Conservation (phyloP, 2,888 invertebrate species). For the Macrophya annulata region DNA sequence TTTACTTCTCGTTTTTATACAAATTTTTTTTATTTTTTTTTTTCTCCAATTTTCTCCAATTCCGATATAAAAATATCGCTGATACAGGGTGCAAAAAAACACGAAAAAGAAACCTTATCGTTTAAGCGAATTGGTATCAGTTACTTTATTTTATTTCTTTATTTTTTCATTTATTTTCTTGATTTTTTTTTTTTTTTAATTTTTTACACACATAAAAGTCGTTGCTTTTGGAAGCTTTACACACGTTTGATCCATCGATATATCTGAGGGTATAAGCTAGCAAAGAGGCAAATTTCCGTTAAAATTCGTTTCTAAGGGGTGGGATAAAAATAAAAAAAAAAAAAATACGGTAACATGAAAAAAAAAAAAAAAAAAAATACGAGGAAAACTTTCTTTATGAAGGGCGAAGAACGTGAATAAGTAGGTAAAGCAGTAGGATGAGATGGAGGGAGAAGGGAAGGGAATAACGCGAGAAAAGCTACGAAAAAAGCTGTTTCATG, state of each 20-base stretch:
- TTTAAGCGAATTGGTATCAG: background rate
- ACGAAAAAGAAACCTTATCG: background rate
- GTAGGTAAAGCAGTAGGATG: too few relatives aligned
- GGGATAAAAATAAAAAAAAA: background rate
- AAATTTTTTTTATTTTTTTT: background rate
- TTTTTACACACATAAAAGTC: background rate
- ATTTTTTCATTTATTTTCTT: background rate
- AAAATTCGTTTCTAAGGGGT: background rate
- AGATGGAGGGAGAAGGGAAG: background rate
- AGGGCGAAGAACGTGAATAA: too few relatives aligned
- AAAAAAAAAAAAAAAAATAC: background rate
- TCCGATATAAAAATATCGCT: background rate
- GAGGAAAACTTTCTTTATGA: too few relatives aligned
- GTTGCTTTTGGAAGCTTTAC: background rate
- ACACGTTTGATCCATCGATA: background rate
- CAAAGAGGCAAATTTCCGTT: conserved; percentile 20
- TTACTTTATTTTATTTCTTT: background rate
- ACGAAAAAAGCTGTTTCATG: conserved; percentile 16
- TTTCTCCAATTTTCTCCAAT: background rate
- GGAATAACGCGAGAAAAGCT: background rate
- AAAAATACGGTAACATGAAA: background rate
- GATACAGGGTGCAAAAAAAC: too few relatives aligned
- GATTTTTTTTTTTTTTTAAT: background rate
- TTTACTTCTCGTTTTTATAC: background rate
- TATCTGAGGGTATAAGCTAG: background rate